Conservation (phyloP, 2,113 vertebrate genomes). For the Nesogale talazaci region DNA sequence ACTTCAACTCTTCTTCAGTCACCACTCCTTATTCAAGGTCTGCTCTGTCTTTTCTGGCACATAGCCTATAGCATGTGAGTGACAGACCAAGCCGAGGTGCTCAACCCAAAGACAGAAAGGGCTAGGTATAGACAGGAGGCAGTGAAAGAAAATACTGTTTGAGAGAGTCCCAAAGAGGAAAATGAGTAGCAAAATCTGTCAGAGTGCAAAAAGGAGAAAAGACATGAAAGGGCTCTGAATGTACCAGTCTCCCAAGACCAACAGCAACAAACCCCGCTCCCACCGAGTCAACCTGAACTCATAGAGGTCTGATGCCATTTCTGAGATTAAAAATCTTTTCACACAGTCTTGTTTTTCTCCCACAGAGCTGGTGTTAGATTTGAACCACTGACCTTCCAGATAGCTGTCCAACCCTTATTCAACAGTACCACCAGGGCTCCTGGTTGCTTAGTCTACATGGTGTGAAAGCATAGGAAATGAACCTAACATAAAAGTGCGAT, state of each 20-base stretch:
- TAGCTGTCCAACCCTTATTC: no score
- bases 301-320: no score
- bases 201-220: neutral
- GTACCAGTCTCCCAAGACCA: neutral
- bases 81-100: neutral
- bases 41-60: no score
- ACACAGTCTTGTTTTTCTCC: no score
- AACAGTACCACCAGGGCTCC: no score
- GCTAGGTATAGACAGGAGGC: neutral
- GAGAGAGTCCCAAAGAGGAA: neutral
- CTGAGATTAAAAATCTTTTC: no score
- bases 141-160: neutral
- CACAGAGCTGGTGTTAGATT: no score
- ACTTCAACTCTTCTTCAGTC: neutral
- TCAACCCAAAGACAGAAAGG: neutral
- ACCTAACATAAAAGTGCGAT: conserved; percentile 30
- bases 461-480: neutral
- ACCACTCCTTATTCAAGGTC: neutral
- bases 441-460: no score
- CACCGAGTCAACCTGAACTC: no score
- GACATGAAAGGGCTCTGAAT: neutral
- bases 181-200: neutral
- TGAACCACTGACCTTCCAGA: no score
- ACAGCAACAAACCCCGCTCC: no score
- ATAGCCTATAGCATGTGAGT: neutral